Evolutionary conservation across 2,113 vertebrate species (phyloP).

Genomic region (Atlantisia rogersi): DNA sequence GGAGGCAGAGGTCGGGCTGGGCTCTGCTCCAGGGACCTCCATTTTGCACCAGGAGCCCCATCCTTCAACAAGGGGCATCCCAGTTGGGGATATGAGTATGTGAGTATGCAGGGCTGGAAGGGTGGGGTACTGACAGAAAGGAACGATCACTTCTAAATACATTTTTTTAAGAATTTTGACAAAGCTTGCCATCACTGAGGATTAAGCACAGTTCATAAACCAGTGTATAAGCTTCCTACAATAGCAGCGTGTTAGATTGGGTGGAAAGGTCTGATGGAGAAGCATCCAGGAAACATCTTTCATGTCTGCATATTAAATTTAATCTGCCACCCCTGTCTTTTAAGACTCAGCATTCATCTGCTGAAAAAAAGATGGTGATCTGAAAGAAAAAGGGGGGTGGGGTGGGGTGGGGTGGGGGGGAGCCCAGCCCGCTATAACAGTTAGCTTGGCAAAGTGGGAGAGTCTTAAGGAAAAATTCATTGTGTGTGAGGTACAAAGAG

Average conservation of each 20-base stretch:
- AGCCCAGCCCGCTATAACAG: not conserved
- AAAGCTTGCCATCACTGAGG: conserved; percentile 75
- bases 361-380: conserved; percentile 56
- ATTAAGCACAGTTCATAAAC: conserved; percentile 80
- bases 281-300: conserved; percentile 91
- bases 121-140: conserved; percentile 54
- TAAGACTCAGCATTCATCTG: conserved; percentile 68
- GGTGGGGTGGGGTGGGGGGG: not conserved
- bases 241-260: conserved; percentile 78
- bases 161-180: conserved; percentile 20
- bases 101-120: not conserved
- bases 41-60: not conserved
- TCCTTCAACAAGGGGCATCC: not conserved
- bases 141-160: conserved; percentile 61
- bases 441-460: conserved; percentile 50
- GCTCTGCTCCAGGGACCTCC: not conserved
- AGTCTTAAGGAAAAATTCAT: conserved; percentile 55
- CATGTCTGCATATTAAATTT: conserved; percentile 88
- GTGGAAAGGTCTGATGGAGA: conserved; percentile 72
- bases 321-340: conserved; percentile 79
- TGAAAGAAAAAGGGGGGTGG: conserved; percentile 37
- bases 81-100: not conserved
- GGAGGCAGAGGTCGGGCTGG: not conserved
- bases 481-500: conserved; percentile 59
- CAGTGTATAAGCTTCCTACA: conserved; percentile 84